Conservation (phyloP, 2,888 invertebrate genomes). For the Adineta ricciae region DNA sequence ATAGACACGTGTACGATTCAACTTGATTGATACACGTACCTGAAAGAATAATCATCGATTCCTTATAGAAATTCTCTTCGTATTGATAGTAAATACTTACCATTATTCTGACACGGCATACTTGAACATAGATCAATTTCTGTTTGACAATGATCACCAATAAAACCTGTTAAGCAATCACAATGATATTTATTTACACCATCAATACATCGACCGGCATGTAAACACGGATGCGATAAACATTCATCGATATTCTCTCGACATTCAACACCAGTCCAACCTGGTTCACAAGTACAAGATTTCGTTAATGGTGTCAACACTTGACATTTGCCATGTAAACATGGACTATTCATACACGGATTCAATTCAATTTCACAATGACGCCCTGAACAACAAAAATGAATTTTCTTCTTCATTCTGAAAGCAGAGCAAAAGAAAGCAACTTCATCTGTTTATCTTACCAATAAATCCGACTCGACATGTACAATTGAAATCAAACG, state of each 20-base stretch:
- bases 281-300: slow-evolving; percentile 24
- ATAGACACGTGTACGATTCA: slow-evolving; percentile 21
- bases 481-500: slow-evolving; percentile 25
- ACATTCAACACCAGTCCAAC: slow-evolving; percentile 27
- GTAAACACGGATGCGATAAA: slow-evolving; percentile 28
- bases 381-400: not conserved
- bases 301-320: not conserved
- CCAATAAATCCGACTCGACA: slow-evolving; percentile 30
- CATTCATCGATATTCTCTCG: slow-evolving; percentile 22
- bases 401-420: not conserved
- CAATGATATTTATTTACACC: slow-evolving; percentile 19
- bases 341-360: slow-evolving; percentile 24
- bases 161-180: slow-evolving; percentile 21
- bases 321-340: not conserved
- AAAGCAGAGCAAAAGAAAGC: no score
- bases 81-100: not conserved
- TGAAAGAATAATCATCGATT: not conserved
- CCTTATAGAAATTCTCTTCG: not conserved
- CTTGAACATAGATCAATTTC: slow-evolving; percentile 22
- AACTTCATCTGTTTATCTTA: not conserved
- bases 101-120: slow-evolving; percentile 28
- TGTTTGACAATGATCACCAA: slow-evolving; percentile 23
- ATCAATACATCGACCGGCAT: slow-evolving; percentile 24
- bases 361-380: slow-evolving; percentile 23
- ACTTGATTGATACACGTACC: slow-evolving; percentile 29